A percentile compares a stretch with the other conserved stretches of the same genome.
Evolutionary conservation across 2,113 vertebrate species (phyloP).

Genomic region (Tiliqua scincoides): DNA sequence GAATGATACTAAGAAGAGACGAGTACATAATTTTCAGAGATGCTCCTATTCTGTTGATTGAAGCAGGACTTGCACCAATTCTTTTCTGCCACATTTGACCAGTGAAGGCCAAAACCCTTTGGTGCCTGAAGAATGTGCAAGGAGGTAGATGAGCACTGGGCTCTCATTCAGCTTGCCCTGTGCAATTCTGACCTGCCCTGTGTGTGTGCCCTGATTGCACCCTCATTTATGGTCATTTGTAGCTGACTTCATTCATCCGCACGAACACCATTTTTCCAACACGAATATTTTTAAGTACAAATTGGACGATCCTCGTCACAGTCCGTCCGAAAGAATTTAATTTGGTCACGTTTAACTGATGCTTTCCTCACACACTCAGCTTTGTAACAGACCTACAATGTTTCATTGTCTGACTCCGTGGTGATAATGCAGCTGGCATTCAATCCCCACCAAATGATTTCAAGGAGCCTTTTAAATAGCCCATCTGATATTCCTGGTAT

Average conservation of each 20-base stretch:
- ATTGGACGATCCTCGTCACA: constrained; percentile 22
- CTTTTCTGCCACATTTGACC: neutral
- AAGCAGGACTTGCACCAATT: neutral
- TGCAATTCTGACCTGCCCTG: neutral
- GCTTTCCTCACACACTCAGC: constrained; percentile 39
- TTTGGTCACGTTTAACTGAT: constrained; percentile 25
- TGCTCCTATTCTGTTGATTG: neutral
- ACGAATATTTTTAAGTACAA: constrained; percentile 32
- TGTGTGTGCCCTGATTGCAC: no score
- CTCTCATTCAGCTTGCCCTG: neutral
- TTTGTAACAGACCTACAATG: constrained; percentile 54
- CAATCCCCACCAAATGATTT: constrained; percentile 54
- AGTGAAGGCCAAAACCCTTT: neutral
- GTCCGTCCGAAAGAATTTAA: constrained; percentile 8
- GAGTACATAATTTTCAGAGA: no score
- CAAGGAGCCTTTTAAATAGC: constrained; percentile 41
- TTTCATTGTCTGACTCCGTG: constrained; percentile 60
- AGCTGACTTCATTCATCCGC: neutral
- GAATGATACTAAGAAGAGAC: no score
- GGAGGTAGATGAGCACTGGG: neutral
- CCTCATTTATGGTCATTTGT: neutral
- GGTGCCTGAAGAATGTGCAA: neutral
- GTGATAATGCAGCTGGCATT: constrained; percentile 61
- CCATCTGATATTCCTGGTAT: constrained; percentile 59
- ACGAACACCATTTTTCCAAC: neutral